Conservation (phyloP, 2,113 vertebrate species). For the Mastomys coucha region DNA sequence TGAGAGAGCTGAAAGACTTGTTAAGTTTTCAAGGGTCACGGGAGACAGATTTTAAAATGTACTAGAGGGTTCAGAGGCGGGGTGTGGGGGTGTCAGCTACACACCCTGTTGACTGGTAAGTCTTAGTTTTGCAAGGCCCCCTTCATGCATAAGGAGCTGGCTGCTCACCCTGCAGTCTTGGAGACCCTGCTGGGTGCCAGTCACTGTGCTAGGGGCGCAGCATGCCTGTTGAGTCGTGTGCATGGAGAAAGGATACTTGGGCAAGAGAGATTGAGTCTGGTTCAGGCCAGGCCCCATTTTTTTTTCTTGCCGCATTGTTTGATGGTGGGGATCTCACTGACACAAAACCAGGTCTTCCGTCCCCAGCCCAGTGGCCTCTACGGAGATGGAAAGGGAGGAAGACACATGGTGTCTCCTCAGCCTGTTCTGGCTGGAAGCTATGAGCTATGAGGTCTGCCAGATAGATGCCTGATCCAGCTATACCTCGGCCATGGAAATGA, state of each 20-base stretch:
- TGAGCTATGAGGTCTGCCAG: background rate
- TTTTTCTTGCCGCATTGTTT: background rate
- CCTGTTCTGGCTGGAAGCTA: background rate
- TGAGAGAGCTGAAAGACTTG: fast-evolving
- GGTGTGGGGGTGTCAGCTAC: background rate
- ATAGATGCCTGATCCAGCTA: background rate
- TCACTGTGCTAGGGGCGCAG: fast-evolving
- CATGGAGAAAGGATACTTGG: background rate
- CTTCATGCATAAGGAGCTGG: fast-evolving
- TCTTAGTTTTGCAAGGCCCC: background rate
- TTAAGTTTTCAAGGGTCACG: background rate
- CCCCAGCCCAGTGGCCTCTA: background rate
- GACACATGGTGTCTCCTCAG: too few relatives aligned
- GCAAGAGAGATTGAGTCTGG: background rate
- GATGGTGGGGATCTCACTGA: background rate
- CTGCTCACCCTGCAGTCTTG: fast-evolving
- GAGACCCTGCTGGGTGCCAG: background rate
- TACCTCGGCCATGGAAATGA: background rate
- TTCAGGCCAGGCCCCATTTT: background rate
- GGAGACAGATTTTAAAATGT: background rate
- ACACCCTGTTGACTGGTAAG: fast-evolving
- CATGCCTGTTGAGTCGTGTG: too few relatives aligned
- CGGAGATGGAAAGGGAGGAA: background rate
- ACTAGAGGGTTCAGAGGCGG: background rate
- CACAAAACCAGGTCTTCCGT: background rate